Conservation (phyloP, 2,113 vertebrate species). For the Otolemur garnettii region DNA sequence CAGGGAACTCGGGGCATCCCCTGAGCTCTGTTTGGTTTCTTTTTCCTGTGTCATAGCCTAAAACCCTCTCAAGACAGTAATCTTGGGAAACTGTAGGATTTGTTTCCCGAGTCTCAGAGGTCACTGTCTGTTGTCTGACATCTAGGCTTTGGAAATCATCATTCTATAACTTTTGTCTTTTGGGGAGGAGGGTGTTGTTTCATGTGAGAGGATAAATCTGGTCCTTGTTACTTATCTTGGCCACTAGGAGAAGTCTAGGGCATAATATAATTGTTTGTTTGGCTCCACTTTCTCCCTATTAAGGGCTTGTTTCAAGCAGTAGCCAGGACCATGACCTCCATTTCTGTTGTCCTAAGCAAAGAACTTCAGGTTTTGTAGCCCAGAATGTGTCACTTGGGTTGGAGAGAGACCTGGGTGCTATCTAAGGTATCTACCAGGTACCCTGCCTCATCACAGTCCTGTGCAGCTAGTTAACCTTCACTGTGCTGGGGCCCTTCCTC, state of each 20-base stretch:
- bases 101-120: not conserved
- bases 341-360: not conserved
- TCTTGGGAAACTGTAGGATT: not conserved
- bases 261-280: not conserved
- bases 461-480: not conserved
- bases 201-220: not conserved
- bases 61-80: not conserved
- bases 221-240: not conserved
- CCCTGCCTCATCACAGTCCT: not conserved
- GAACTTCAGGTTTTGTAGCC: not conserved
- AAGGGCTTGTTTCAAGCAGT: not conserved
- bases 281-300: not conserved
- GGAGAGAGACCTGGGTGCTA: not conserved
- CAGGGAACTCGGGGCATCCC: not conserved
- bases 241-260: not conserved
- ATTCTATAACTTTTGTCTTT: not conserved
- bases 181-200: not conserved
- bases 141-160: not conserved
- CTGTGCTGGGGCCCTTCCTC: not conserved
- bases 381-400: not conserved
- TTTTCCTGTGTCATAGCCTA: not conserved
- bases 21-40: not conserved
- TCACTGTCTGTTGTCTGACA: not conserved
- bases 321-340: not conserved
- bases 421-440: not conserved